A percentile compares a stretch with the other conserved stretches of the same genome.
These are phyloP conservation scores for Melanostoma mellinum DNA, from an alignment of 2,888 invertebrate genomes.

Conservation along the genomic window DNA sequence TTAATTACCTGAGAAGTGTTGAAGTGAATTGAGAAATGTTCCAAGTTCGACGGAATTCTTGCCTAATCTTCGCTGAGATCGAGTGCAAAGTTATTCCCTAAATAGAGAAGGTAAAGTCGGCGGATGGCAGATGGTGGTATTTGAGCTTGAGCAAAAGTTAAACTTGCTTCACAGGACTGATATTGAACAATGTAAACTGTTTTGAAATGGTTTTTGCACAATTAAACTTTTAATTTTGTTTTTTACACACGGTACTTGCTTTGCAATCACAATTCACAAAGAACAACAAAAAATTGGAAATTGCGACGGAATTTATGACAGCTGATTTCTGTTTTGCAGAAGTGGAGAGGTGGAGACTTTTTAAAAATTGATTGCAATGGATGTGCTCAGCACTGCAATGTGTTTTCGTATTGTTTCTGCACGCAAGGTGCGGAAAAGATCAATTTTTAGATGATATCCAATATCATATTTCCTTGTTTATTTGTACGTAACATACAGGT, in stretches of 20 bases:
- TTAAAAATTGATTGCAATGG: background rate
- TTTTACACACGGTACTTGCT: slow-evolving; percentile 31
- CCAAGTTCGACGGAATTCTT: slow-evolving; percentile 16
- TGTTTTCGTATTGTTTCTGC: background rate
- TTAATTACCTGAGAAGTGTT: slow-evolving; percentile 40
- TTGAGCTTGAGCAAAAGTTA: background rate
- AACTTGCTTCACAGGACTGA: slow-evolving; percentile 29
- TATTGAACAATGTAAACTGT: slow-evolving; percentile 1
- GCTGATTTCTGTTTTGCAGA: slow-evolving; percentile 60
- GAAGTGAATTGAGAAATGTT: background rate
- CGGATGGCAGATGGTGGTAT: background rate
- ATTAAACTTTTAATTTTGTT: slow-evolving; percentile 17
- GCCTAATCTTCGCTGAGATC: slow-evolving; percentile 78
- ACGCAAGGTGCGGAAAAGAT: too few species aligned
- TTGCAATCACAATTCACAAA: slow-evolving; percentile 7
- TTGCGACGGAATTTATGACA: slow-evolving; percentile 29
- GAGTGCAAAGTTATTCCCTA: slow-evolving; percentile 69
- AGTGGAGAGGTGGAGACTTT: slow-evolving; percentile 41
- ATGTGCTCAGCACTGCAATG: slow-evolving; percentile 4
- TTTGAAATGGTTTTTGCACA: slow-evolving; percentile 22
- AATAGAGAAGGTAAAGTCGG: background rate
- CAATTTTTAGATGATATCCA: too few species aligned
- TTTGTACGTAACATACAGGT: too few species aligned
- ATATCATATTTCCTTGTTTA: too few species aligned
- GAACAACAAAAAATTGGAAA: slow-evolving; percentile 49